These are phyloP conservation scores for Philaethria dido DNA, from an alignment of 2,888 invertebrate species.

Conservation along the genomic window DNA sequence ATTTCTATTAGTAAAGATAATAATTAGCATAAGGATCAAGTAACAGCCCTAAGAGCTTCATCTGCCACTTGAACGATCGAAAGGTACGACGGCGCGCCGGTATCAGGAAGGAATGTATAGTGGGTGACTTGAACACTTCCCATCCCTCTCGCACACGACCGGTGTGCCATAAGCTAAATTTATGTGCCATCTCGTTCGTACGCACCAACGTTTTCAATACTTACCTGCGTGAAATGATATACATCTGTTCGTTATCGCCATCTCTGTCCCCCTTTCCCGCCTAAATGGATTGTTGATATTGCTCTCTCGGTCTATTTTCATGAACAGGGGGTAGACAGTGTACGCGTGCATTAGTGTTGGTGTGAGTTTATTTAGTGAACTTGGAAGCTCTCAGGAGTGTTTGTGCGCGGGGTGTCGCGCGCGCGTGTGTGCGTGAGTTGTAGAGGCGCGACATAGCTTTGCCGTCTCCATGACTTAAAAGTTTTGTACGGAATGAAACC, in stretches of 20 bases:
- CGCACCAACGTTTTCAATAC: conserved; percentile 82
- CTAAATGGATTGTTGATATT: conserved; percentile 80
- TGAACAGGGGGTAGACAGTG: conserved; percentile 81
- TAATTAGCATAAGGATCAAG: conserved; percentile 51
- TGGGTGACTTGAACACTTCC: conserved; percentile 82
- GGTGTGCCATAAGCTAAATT: conserved; percentile 79
- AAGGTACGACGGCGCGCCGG: conserved; percentile 80
- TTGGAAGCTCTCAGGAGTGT: conserved; percentile 80
- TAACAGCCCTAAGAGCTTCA: conserved; percentile 82
- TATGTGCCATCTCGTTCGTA: conserved; percentile 72
- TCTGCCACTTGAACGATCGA: conserved; percentile 84
- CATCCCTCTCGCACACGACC: conserved; percentile 75
- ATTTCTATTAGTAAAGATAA: conserved; percentile 12
- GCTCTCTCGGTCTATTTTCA: conserved; percentile 73
- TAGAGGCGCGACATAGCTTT: conserved; percentile 84
- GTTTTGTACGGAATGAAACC: conserved; percentile 79
- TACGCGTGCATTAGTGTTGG: conserved; percentile 78
- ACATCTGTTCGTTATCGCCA: conserved; percentile 77
- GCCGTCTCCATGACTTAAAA: conserved; percentile 84
- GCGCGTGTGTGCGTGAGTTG: conserved; percentile 77
- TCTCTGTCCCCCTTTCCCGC: conserved; percentile 64
- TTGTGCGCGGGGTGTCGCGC: conserved; percentile 79
- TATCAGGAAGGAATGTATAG: conserved; percentile 84
- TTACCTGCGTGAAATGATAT: conserved; percentile 84
- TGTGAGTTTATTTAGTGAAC: conserved; percentile 84